Conservation (phyloP, 2,113 vertebrate genomes). For the human (Homo sapiens) region GRCh38 chr6:75115501-75116000, state of each 20-base stretch:
- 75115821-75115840: constrained; percentile 93
- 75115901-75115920: constrained; percentile 99
- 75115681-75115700: not conserved
- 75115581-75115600: not conserved
- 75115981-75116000: constrained; percentile 40
- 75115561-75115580: not conserved
- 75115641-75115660: not conserved
- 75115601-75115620: not conserved
- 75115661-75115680: not conserved
- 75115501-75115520: not conserved
- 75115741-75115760: not conserved
- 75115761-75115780: constrained; percentile 72
- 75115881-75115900: constrained; percentile 96
- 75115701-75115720: not conserved
- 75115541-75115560: not conserved
- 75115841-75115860: constrained; percentile 97
- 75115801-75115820: constrained; percentile 94
- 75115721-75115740: not conserved
- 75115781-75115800: constrained; percentile 92
- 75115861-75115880: constrained; percentile 90
- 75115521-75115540: not conserved
- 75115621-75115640: not conserved
- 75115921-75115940: constrained; percentile 83
- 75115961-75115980: constrained; percentile 30
- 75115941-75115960: not conserved